Conservation (phyloP, 1,140 invertebrate genomes). For the Drosophila bocki region DNA sequence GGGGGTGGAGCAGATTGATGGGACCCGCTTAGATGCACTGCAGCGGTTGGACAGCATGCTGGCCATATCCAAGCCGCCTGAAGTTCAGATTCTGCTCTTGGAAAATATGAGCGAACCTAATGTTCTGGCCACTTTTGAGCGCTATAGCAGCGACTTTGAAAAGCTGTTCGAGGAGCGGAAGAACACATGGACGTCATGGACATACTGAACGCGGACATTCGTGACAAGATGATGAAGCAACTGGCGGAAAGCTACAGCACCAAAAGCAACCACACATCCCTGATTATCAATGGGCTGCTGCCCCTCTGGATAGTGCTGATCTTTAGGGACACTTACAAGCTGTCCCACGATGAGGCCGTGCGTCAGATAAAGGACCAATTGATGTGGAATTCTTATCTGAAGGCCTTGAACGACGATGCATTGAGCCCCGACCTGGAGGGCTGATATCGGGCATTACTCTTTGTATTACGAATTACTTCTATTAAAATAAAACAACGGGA, state of each 20-base stretch:
- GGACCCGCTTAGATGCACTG: slow-evolving; percentile 6
- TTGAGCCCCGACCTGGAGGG: slow-evolving; percentile 45
- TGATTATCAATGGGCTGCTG: slow-evolving; percentile 69
- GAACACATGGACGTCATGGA: slow-evolving; percentile 58
- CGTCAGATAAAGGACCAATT: slow-evolving; percentile 54
- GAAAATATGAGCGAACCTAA: slow-evolving; percentile 46
- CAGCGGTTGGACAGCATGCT: slow-evolving; percentile 44
- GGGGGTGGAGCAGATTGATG: slow-evolving; percentile 25
- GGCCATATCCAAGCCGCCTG: slow-evolving; percentile 26
- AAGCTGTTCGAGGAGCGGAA: slow-evolving; percentile 46
- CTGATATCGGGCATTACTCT: background rate
- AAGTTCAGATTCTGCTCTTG: slow-evolving; percentile 69
- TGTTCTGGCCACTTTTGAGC: slow-evolving; percentile 60
- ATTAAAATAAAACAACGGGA: background rate
- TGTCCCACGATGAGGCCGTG: slow-evolving; percentile 35
- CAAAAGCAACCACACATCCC: slow-evolving; percentile 40
- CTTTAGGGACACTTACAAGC: slow-evolving; percentile 66
- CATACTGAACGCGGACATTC: slow-evolving; percentile 47
- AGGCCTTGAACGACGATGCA: slow-evolving; percentile 51
- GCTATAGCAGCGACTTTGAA: slow-evolving; percentile 56
- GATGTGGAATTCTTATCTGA: slow-evolving; percentile 45
- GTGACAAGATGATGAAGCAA: slow-evolving; percentile 61
- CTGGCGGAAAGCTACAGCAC: slow-evolving; percentile 44
- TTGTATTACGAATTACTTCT: too few relatives aligned
- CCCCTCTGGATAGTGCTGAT: slow-evolving; percentile 71